Conservation (phyloP, 2,888 invertebrate species). For the Drosophila prostipennis region DNA sequence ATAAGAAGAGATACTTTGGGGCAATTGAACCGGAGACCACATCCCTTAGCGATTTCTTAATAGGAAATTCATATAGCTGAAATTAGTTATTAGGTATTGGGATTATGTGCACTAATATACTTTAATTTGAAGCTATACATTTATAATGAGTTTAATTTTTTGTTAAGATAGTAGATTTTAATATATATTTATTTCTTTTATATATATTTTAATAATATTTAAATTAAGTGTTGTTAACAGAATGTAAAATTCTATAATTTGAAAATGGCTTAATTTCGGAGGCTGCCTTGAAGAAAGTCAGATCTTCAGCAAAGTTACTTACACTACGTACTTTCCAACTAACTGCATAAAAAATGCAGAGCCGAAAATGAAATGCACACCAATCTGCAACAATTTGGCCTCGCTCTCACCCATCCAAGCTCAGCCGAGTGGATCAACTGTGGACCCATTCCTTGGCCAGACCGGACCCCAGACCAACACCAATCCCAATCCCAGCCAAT, state of each 20-base stretch:
- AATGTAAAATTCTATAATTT: too few species aligned
- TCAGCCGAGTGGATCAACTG: constrained; percentile 24
- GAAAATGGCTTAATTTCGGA: too few species aligned
- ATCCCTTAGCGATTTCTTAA: background rate
- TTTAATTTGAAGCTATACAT: background rate
- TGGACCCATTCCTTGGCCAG: constrained; percentile 6
- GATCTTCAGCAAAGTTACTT: background rate
- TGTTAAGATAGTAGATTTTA: too few species aligned
- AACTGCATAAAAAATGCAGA: background rate
- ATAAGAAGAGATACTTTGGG: too few species aligned
- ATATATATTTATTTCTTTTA: too few species aligned
- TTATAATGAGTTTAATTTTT: too few species aligned
- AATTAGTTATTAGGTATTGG: background rate
- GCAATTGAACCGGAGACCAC: background rate
- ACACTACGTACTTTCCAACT: background rate
- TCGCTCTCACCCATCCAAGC: constrained; percentile 1
- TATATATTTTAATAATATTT: too few species aligned
- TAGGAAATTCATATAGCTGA: background rate
- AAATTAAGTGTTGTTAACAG: too few species aligned
- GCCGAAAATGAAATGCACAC: background rate
- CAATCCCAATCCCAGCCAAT: background rate
- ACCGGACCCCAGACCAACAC: background rate
- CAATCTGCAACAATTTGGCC: constrained; percentile 4
- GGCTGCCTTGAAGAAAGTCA: background rate
- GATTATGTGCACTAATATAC: background rate